A percentile compares a stretch with the other conserved stretches of the same genome.
Conservation (phyloP, 2,888 invertebrate genomes). For the Leucophenga montana region DNA sequence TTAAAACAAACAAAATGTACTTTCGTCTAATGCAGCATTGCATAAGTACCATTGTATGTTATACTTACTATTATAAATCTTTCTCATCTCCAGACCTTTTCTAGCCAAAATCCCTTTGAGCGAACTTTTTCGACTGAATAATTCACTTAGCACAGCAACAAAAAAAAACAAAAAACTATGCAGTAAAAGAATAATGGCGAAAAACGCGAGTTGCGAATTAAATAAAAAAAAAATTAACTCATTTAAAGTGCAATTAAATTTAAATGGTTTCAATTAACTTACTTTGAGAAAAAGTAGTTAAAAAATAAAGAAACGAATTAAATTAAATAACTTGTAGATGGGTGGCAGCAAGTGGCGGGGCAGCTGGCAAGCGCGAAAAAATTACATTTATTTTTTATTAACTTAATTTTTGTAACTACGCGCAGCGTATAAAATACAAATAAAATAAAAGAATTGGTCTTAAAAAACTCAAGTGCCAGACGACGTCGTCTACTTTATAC, state of each 20-base stretch:
- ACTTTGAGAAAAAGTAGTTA: constrained; percentile 46
- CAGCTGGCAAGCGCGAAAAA: constrained; percentile 49
- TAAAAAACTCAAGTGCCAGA: constrained; percentile 44
- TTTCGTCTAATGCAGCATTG: background rate
- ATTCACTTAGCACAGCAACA: background rate
- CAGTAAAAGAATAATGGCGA: background rate
- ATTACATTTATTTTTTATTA: constrained; percentile 58
- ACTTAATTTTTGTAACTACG: constrained; percentile 47
- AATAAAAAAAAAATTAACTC: constrained; percentile 51
- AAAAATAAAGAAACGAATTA: constrained; percentile 28
- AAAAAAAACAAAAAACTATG: constrained; percentile 1
- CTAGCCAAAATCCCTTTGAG: background rate
- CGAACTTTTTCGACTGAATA: background rate
- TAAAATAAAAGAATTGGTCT: constrained; percentile 57
- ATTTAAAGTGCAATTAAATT: constrained; percentile 65
- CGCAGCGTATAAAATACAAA: constrained; percentile 46
- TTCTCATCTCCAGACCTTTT: background rate
- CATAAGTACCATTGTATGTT: background rate
- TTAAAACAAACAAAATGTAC: no score
- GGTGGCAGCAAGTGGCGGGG: constrained; percentile 1
- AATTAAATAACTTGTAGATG: constrained; percentile 27
- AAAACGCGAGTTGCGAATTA: constrained; percentile 17
- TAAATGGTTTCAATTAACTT: constrained; percentile 62
- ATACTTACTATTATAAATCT: background rate
- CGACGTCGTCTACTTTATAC: constrained; percentile 27